These are phyloP conservation scores for Porites lobata DNA, from an alignment of 92 coral and sea anemone genomes.

Conservation along the genomic window DNA sequence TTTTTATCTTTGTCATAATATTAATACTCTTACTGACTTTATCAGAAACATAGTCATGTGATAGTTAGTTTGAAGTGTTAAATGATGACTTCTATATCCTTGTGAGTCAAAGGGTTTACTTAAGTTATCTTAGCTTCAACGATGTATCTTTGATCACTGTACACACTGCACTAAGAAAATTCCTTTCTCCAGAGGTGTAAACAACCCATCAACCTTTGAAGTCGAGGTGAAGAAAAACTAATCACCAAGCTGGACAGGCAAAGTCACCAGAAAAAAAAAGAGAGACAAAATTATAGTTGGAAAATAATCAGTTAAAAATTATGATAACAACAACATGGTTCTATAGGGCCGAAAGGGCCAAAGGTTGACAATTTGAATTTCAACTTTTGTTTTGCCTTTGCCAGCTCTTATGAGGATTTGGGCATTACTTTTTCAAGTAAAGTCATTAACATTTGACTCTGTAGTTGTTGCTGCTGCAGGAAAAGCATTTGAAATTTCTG, in stretches of 20 bases:
- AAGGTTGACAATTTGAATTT: slow-evolving; percentile 6
- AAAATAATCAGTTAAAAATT: no score
- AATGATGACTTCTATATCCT: slow-evolving; percentile 16
- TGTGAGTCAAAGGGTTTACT: slow-evolving; percentile 6
- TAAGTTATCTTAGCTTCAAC: slow-evolving; percentile 3
- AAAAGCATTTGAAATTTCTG: no score
- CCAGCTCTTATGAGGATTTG: no score
- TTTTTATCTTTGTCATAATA: no score
- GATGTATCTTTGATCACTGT: not conserved
- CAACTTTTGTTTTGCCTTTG: no score
- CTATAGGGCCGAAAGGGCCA: not conserved
- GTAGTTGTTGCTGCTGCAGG: slow-evolving; percentile 10
- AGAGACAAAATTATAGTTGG: not conserved
- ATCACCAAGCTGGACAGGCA: not conserved
- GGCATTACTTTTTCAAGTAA: slow-evolving; percentile 11
- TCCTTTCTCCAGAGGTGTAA: no score
- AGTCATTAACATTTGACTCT: slow-evolving; percentile 10
- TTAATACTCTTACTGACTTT: no score
- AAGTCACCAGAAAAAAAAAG: not conserved
- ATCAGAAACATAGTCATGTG: not conserved
- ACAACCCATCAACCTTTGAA: no score
- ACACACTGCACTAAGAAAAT: no score
- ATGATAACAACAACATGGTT: no score
- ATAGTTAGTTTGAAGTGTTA: slow-evolving; percentile 30
- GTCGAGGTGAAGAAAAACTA: no score